These are phyloP conservation scores for Erpetoichthys calabaricus DNA, from an alignment of 2,797 vertebrate species.

Conservation along the genomic window DNA sequence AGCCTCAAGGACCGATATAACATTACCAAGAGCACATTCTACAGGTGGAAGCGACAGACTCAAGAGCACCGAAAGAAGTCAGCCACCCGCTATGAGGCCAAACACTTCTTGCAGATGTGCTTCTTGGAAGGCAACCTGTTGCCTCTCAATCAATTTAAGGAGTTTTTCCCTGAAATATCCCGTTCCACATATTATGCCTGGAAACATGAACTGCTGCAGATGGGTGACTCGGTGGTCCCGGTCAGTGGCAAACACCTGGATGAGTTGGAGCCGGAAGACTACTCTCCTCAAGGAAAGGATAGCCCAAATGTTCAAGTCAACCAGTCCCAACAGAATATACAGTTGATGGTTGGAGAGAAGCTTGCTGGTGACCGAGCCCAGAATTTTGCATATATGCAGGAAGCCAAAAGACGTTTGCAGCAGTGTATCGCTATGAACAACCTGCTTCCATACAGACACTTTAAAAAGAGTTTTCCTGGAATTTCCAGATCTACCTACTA, in stretches of 20 bases:
- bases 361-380: constrained; percentile 41
- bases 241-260: constrained; percentile 39
- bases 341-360: too few species aligned
- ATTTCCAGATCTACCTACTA: constrained; percentile 92
- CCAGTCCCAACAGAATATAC: too few species aligned
- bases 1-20: constrained; percentile 69
- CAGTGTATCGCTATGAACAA: constrained; percentile 75
- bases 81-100: constrained; percentile 76
- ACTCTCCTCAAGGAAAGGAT: constrained; percentile 47
- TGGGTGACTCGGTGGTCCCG: constrained; percentile 38
- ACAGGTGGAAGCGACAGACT: constrained; percentile 83
- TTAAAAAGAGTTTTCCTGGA: constrained; percentile 79
- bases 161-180: constrained; percentile 82
- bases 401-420: constrained; percentile 76
- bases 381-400: constrained; percentile 65
- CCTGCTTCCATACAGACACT: constrained; percentile 73
- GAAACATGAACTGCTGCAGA: constrained; percentile 80
- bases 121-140: constrained; percentile 69
- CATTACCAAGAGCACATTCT: constrained; percentile 87
- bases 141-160: constrained; percentile 74
- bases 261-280: constrained; percentile 47
- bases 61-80: constrained; percentile 76
- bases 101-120: constrained; percentile 79
- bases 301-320: constrained; percentile 30
- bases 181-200: constrained; percentile 88